Conservation (phyloP, 2,888 invertebrate species). For the Criorhina ranunculi region DNA sequence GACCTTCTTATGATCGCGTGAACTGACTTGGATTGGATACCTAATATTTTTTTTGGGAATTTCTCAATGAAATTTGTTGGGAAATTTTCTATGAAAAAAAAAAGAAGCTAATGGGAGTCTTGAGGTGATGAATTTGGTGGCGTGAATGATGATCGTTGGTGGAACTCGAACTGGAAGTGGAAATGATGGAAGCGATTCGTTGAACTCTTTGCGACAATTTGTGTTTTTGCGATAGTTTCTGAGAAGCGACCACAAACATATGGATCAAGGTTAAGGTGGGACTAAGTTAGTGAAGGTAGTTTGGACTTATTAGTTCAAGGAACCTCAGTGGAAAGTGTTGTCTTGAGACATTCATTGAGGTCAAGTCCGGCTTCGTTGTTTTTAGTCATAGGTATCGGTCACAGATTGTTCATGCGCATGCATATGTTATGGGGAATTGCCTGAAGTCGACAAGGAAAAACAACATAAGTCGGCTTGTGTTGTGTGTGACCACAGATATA, state of each 20-base stretch:
- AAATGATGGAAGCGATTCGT: conserved; percentile 39
- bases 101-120: neutral
- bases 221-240: neutral
- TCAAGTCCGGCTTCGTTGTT: too few relatives aligned
- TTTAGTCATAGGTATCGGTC: too few relatives aligned
- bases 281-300: neutral
- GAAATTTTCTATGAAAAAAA: conserved; percentile 31
- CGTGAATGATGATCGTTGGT: conserved; percentile 16
- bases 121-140: conserved; percentile 2
- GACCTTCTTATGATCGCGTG: conserved; percentile 63
- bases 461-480: too few relatives aligned
- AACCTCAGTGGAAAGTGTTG: too few relatives aligned
- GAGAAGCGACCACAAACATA: neutral
- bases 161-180: conserved; percentile 23
- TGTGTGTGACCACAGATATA: too few relatives aligned
- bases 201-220: conserved; percentile 21
- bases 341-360: too few relatives aligned
- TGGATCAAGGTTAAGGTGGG: conserved; percentile 4
- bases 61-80: conserved; percentile 58
- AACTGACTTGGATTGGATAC: conserved; percentile 10
- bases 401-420: too few relatives aligned
- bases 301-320: too few relatives aligned
- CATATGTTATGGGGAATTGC: too few relatives aligned
- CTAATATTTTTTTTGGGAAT: conserved; percentile 20
- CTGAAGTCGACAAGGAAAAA: too few relatives aligned